These are phyloP conservation scores for Oenanthe oenanthe DNA, from an alignment of 2,113 vertebrate species.

Conservation along the genomic window DNA sequence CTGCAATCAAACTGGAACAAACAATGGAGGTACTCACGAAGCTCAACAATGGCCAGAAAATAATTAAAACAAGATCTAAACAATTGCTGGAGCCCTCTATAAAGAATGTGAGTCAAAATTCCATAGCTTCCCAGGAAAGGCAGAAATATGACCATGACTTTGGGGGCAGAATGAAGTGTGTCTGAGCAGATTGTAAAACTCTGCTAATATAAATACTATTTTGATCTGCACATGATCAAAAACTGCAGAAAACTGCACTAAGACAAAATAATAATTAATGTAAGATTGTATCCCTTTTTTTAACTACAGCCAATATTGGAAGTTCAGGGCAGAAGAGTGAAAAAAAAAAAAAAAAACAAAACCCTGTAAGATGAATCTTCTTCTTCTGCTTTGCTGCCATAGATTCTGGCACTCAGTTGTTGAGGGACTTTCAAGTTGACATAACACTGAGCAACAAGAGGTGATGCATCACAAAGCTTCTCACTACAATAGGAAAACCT, in stretches of 20 bases:
- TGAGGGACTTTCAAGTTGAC: neutral
- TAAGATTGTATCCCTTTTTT: neutral
- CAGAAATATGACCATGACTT: neutral
- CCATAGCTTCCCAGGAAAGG: neutral
- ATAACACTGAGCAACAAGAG: neutral
- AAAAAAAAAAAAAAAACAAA: neutral
- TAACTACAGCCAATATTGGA: neutral
- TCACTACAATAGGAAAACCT: neutral
- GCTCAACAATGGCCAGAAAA: slow-evolving; percentile 36
- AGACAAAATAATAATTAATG: neutral
- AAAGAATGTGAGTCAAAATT: slow-evolving; percentile 20
- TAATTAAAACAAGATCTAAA: slow-evolving; percentile 56
- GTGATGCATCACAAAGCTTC: neutral
- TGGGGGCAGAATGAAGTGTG: neutral
- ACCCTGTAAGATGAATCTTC: neutral
- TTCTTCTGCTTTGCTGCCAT: neutral
- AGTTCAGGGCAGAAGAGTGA: neutral
- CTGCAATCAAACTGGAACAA: slow-evolving; percentile 39
- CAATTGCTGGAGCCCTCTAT: neutral
- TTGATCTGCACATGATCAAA: neutral
- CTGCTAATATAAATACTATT: neutral
- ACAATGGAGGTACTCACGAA: slow-evolving; percentile 32
- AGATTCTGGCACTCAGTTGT: neutral
- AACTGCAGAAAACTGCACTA: neutral
- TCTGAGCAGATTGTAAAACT: neutral